phyloP scores from a whole-genome alignment of 2,797 vertebrate genomes.

The Leptatherina wallacei region DNA sequence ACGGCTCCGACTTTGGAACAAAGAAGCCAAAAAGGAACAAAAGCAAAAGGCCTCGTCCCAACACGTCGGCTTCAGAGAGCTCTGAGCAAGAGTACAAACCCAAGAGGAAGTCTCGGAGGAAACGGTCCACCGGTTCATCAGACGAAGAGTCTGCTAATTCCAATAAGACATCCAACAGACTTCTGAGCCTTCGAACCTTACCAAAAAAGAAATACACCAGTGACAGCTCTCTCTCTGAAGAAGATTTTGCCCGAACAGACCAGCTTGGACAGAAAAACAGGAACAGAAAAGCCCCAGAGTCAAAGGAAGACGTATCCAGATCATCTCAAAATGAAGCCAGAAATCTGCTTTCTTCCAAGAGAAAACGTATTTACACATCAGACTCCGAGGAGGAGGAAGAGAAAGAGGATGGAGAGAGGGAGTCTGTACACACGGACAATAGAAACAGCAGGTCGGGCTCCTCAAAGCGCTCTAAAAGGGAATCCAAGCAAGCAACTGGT shows the following conservation, averaged over 20 bases:
- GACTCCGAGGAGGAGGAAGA: slow-evolving; percentile 78
- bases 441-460: slow-evolving; percentile 43
- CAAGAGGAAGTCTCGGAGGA: slow-evolving; percentile 63
- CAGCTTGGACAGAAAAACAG: slow-evolving; percentile 52
- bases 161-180: slow-evolving; percentile 55
- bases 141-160: slow-evolving; percentile 73
- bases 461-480: slow-evolving; percentile 60
- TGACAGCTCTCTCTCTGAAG: slow-evolving; percentile 81
- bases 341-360: slow-evolving; percentile 70
- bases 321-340: slow-evolving; percentile 48
- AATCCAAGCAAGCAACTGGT: slow-evolving; percentile 44
- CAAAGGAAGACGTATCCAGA: slow-evolving; percentile 44
- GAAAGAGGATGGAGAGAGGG: slow-evolving; percentile 31
- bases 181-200: slow-evolving; percentile 66
- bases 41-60: slow-evolving; percentile 50
- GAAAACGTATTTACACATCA: slow-evolving; percentile 78
- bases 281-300: slow-evolving; percentile 40
- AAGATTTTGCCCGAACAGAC: slow-evolving; percentile 66
- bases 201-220: slow-evolving; percentile 84
- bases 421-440: slow-evolving; percentile 57
- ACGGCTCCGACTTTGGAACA: slow-evolving; percentile 49
- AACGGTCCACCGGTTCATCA: slow-evolving; percentile 71
- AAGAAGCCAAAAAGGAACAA: slow-evolving; percentile 55
- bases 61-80: slow-evolving; percentile 63
- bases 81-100: slow-evolving; percentile 72